Evolutionary conservation across 2,797 vertebrate genomes (phyloP).

Genomic region (Lepilemur ruficaudatus): DNA sequence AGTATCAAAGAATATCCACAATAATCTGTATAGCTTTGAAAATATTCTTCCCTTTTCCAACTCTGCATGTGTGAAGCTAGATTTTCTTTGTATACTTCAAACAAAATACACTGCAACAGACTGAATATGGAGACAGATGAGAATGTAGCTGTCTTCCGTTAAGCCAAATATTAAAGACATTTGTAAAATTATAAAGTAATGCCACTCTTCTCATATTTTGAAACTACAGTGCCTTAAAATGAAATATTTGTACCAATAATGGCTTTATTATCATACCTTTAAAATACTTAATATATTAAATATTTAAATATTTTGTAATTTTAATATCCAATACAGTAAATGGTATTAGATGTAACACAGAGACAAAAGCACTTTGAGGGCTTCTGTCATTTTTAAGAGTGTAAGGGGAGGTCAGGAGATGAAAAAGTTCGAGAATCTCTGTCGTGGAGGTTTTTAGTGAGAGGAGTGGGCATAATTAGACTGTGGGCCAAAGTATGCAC

Average conservation of each 20-base stretch:
- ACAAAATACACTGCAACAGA: neutral
- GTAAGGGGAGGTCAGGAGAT: neutral
- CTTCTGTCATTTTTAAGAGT: neutral
- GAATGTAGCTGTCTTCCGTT: neutral
- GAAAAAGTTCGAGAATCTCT: neutral
- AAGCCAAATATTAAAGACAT: neutral
- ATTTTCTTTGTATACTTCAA: neutral
- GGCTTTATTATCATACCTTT: neutral
- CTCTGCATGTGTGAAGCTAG: neutral
- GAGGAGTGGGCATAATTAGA: neutral
- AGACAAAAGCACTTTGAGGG: neutral
- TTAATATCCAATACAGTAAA: neutral
- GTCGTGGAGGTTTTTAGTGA: neutral
- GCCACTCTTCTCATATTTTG: neutral
- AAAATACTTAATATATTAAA: neutral
- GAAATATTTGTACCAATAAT: slow-evolving; percentile 7
- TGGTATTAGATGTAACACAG: neutral
- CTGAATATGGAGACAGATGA: neutral
- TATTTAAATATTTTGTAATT: neutral
- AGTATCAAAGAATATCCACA: neutral
- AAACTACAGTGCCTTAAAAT: neutral
- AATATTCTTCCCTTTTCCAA: neutral
- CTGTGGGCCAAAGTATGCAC: neutral
- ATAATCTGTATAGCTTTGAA: neutral
- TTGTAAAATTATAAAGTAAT: neutral